Conservation (phyloP, 2,797 vertebrate species). For the Vultur gryphus region DNA sequence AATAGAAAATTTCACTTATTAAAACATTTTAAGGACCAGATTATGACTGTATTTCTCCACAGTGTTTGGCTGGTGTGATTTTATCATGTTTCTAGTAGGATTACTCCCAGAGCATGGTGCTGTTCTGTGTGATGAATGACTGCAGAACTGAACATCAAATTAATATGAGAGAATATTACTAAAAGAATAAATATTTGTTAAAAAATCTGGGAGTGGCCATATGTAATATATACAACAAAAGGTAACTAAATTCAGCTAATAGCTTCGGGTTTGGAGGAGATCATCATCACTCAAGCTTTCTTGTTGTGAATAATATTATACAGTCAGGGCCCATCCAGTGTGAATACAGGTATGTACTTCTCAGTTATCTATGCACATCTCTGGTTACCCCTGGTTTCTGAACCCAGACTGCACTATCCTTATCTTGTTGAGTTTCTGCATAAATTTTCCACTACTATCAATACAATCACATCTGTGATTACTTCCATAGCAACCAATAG, state of each 20-base stretch:
- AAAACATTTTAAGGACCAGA: not conserved
- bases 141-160: not conserved
- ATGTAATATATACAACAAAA: not conserved
- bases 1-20: not conserved
- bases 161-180: not conserved
- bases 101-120: not conserved
- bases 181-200: not conserved
- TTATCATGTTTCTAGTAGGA: not conserved
- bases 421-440: not conserved
- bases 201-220: not conserved
- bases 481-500: not conserved
- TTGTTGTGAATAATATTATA: not conserved
- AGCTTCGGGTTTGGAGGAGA: not conserved
- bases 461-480: not conserved
- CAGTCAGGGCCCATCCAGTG: not conserved
- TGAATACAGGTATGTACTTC: not conserved
- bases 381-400: not conserved
- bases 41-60: not conserved
- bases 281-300: not conserved
- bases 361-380: not conserved
- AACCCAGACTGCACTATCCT: not conserved
- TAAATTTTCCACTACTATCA: not conserved
- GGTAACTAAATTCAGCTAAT: not conserved
- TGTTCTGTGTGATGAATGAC: not conserved
- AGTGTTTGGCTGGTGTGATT: not conserved